Conservation (phyloP, 2,888 invertebrate species). For the Campopleginae sp. region DNA sequence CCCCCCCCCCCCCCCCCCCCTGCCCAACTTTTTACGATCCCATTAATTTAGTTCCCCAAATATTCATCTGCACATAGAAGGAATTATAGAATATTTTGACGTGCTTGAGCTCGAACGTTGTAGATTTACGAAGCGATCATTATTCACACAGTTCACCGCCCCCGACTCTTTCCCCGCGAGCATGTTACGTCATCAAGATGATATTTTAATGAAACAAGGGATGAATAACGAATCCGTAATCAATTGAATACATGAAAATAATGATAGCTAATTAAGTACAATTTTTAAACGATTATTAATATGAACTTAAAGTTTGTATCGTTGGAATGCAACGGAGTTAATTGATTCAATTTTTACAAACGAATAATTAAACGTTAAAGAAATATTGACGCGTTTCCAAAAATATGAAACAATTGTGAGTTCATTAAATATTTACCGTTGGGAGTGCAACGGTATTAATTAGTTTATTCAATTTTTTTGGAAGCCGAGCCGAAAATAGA, state of each 20-base stretch:
- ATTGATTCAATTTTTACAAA: no score
- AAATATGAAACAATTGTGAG: no score
- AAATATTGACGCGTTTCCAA: no score
- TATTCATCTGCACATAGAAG: constrained; percentile 1
- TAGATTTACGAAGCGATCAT: constrained; percentile 1
- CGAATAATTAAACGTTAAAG: no score
- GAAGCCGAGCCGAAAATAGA: no score
- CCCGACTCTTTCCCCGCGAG: neutral
- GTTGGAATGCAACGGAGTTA: no score
- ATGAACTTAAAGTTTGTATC: no score
- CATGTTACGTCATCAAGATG: neutral
- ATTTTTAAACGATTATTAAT: neutral
- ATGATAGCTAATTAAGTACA: neutral
- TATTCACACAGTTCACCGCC: neutral
- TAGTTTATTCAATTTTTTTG: no score
- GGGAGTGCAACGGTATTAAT: no score
- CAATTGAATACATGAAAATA: neutral
- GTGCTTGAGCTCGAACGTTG: constrained; percentile 20
- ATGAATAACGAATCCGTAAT: neutral
- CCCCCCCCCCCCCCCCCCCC: no score
- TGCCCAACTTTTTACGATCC: neutral
- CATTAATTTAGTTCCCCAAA: neutral
- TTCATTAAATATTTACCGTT: no score
- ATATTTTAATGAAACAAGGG: neutral
- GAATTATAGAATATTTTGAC: constrained; percentile 17